Evolutionary conservation across 2,113 vertebrate species (phyloP).

Genomic region (Lagenorhynchus albirostris): DNA sequence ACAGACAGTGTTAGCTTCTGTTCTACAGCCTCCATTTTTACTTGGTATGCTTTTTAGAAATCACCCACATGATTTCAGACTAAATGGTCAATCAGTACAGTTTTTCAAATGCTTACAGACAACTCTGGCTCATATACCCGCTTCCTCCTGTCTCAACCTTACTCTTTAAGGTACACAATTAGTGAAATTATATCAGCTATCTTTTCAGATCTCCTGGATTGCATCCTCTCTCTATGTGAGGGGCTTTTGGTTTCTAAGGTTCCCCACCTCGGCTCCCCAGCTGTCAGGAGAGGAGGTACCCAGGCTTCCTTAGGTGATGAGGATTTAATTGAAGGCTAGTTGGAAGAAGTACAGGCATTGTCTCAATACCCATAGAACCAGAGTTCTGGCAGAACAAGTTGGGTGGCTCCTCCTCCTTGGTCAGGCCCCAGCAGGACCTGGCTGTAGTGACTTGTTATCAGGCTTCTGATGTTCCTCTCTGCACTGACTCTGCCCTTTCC

Average conservation of each 20-base stretch:
- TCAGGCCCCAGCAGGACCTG: neutral
- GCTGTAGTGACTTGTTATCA: neutral
- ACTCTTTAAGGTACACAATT: neutral
- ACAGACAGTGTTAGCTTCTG: neutral
- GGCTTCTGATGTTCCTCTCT: neutral
- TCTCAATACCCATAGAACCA: neutral
- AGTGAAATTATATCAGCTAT: neutral
- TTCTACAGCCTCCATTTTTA: neutral
- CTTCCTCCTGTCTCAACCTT: neutral
- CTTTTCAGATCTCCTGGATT: neutral
- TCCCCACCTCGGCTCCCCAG: neutral
- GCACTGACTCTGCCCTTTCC: neutral
- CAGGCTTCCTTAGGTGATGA: neutral
- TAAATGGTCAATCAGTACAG: neutral
- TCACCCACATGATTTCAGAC: neutral
- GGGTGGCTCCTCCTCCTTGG: neutral
- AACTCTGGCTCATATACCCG: neutral
- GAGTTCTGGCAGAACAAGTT: slow-evolving; percentile 8
- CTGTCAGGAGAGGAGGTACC: neutral
- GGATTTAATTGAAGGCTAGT: neutral
- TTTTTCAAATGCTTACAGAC: neutral
- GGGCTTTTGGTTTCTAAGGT: neutral
- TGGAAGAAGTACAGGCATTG: neutral
- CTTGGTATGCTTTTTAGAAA: neutral
- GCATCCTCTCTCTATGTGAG: neutral